Base-by-base conservation (phyloP, 92 coral and sea anemone genomes). In the Nematostella vectensis region DNA sequence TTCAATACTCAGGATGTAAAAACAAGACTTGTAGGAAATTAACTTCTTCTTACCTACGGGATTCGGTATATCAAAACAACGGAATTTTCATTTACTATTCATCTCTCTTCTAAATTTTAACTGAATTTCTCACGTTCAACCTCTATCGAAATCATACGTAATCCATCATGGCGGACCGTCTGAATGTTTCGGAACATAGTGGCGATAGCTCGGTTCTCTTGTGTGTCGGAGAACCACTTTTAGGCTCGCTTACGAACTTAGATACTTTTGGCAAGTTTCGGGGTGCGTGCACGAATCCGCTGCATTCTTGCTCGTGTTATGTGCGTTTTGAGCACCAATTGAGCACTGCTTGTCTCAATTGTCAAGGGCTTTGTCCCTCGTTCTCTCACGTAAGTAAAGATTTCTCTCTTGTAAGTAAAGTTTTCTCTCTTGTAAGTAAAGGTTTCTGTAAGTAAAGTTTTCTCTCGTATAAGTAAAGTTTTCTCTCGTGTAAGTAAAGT, bases 281-380 rank as follows among this genome's bases (percentile, higher is more conserved):
- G 3, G 94, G 94, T 1, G 64, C 57, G 0, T 84, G 94, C 27
- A 68, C 94, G 2, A 84, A 84, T 26, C 94, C 94, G 15, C 33
- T 75, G 23, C 87, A 84, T 38, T 43, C 53, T n/a, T 84, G 94
- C 24, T 15, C 94, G 18, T 74, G 83, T 20, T 84, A 74, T 53
- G 82, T 84, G 45, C 87, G 87, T 25, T 84, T 84, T 58, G 94
- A 84, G 33, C 75, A 84, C 38, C 94, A 84, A 51, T 74, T 79
- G 21, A 84, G 94, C 49, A 62, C 70, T 3, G 79, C 94, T 51
- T 84, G 94, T 61, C 65, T 84, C 4, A 84, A 84, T 56, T 84
- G 94, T 33, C 94, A 79, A 9, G 94, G 94, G 15, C 64, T 84
- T 0, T 84, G 94, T 42, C 79, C 94, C 27, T 68, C 82, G 25